Evolutionary conservation across 2,888 invertebrate species (phyloP).

Genomic region (Metallyticus violacea): DNA sequence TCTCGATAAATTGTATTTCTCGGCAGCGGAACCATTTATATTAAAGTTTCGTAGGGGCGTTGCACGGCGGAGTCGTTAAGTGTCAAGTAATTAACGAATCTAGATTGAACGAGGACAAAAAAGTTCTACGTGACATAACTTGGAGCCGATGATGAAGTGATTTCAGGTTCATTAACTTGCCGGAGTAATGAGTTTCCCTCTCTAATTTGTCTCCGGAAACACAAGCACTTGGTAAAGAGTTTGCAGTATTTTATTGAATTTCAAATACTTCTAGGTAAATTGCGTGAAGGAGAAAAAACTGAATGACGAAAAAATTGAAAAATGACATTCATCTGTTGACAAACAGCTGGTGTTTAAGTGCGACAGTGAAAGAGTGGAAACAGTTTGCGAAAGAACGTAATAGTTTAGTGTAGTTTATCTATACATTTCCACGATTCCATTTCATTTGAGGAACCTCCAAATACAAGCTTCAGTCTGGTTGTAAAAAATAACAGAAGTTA

Average conservation of each 20-base stretch:
- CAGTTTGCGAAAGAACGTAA: too few species aligned
- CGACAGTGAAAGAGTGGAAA: too few species aligned
- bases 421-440: too few species aligned
- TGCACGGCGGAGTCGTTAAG: too few species aligned
- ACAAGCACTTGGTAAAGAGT: not conserved
- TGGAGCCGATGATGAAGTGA: not conserved
- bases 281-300: not conserved
- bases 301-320: too few species aligned
- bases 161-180: not conserved
- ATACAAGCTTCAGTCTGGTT: too few species aligned
- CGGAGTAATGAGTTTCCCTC: not conserved
- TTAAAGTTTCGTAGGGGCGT: not conserved
- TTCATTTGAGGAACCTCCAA: too few species aligned
- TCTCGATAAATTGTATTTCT: not conserved
- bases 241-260: not conserved
- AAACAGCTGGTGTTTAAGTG: too few species aligned
- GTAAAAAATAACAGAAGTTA: too few species aligned
- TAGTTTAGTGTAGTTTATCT: too few species aligned
- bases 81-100: not conserved
- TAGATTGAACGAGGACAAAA: not conserved
- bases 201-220: not conserved
- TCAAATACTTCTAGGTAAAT: not conserved
- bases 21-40: not conserved
- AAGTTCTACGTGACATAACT: not conserved
- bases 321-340: too few species aligned